Evolutionary conservation across 2,113 vertebrate genomes (phyloP).

Genomic region (Ciconia maguari): DNA sequence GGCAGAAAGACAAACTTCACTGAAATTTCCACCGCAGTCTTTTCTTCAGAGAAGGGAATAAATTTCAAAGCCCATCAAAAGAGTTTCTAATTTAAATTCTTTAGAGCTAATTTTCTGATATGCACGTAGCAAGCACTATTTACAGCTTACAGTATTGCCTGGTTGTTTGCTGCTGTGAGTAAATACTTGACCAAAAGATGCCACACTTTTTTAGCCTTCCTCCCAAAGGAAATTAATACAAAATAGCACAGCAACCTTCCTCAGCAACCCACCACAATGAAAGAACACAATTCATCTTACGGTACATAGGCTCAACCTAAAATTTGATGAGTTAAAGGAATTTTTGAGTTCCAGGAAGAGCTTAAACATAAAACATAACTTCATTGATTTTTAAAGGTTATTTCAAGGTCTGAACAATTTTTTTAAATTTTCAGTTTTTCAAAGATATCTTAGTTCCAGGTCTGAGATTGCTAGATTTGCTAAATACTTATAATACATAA

Average conservation of each 20-base stretch:
- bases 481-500: not conserved
- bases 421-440: not conserved
- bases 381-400: not conserved
- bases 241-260: not conserved
- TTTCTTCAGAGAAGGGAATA: not conserved
- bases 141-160: not conserved
- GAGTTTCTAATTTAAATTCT: not conserved
- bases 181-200: not conserved
- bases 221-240: not conserved
- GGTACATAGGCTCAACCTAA: not conserved
- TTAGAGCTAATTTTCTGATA: not conserved
- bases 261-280: not conserved
- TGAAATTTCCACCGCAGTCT: not conserved
- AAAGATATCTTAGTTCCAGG: not conserved
- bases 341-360: not conserved
- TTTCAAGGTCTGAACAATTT: not conserved
- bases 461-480: not conserved
- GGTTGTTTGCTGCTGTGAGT: not conserved
- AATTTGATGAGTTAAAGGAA: not conserved
- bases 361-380: not conserved
- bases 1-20: not conserved
- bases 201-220: not conserved
- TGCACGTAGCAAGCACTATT: not conserved
- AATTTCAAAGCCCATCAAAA: not conserved
- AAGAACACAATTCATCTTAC: not conserved